Evolutionary conservation across 1,140 invertebrate genomes (phyloP), one percentile per base, ranked within the genome.

Genomic region (Drosophila obscura): DNA sequence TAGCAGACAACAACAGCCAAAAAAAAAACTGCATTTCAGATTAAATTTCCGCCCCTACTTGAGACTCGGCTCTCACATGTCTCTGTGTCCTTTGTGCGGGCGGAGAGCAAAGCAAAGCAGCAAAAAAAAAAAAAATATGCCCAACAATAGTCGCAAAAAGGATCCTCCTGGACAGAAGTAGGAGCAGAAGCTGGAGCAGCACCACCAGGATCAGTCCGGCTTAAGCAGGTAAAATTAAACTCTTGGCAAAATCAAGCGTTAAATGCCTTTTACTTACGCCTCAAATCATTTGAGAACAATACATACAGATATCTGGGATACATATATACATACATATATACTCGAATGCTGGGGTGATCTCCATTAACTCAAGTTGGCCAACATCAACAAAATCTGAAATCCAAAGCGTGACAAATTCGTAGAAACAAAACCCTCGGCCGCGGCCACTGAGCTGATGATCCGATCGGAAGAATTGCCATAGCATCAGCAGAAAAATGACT

Each of bases 361-460:
- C 72, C 80, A 84, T 77, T 80, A 84, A 67, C 77, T 3, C 8
- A 80, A 80, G 82, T 85, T 87, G 77, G 71, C 83, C 79, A 88
- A 75, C 82, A 85, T 88, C 82, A 77, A 88, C 82, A 88, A 76
- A 87, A 59, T 87, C 76, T 87, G 82, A 88, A 87, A 87, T 87
- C 74, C 57, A 87, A 85, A 88, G 82, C 83, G 79, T 87, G 83
- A 87, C 79, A 88, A 87, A 82, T 87, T 87, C 82, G 75, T 76
- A 73, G 82, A 87, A 87, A 67, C 71, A 58, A 75, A 73, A 74
- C 53, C 52, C 68, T 43, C 31, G 15, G 3, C 31, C 8, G 7
- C 31, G 22, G 46, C 13, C 13, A 24, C 13, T 52, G 41, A 61
- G 15, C 48, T 41, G 60, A 13, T 39, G 35, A 13, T 39, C 52